A percentile compares a stretch with the other conserved stretches of the same genome.
Evolutionary conservation across 2,797 vertebrate genomes (phyloP).

Genomic region (Chelidonichthys spinosus): DNA sequence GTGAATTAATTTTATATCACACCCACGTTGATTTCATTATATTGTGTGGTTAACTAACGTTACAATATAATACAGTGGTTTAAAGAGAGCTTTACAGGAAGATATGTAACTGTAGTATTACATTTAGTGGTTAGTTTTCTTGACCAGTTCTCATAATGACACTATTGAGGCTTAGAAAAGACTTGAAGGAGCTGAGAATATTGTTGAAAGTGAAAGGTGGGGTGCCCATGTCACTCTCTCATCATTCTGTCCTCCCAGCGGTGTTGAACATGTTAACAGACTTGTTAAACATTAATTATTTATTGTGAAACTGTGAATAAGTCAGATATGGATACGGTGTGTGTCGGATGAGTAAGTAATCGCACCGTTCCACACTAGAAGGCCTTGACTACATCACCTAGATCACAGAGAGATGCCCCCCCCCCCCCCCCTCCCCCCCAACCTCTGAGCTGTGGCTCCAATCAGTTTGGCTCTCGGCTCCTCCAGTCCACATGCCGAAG

Average conservation of each 20-base stretch:
- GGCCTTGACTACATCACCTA: constrained; percentile 60
- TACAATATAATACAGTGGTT: background rate
- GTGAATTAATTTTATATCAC: background rate
- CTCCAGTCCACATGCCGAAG: no score
- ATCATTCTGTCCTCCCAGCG: background rate
- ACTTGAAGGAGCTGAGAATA: constrained; percentile 7
- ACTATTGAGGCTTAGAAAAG: background rate
- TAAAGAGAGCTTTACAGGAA: no score
- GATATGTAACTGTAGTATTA: background rate
- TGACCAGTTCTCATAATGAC: background rate
- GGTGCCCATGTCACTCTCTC: background rate
- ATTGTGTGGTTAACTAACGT: background rate
- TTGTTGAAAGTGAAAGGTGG: constrained; percentile 34
- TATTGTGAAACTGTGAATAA: constrained; percentile 50
- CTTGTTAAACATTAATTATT: constrained; percentile 63
- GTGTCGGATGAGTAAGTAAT: constrained; percentile 45
- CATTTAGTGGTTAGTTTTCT: background rate
- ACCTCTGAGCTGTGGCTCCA: no score
- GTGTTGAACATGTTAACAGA: constrained; percentile 40
- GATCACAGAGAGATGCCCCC: constrained; percentile 20
- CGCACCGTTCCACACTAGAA: constrained; percentile 67
- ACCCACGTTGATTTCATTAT: background rate
- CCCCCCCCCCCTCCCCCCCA: no score
- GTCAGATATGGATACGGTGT: constrained; percentile 45
- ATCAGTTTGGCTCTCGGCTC: no score